phyloP scores from a whole-genome alignment of 2,888 invertebrate genomes.

The Drosophila quinaria region DNA sequence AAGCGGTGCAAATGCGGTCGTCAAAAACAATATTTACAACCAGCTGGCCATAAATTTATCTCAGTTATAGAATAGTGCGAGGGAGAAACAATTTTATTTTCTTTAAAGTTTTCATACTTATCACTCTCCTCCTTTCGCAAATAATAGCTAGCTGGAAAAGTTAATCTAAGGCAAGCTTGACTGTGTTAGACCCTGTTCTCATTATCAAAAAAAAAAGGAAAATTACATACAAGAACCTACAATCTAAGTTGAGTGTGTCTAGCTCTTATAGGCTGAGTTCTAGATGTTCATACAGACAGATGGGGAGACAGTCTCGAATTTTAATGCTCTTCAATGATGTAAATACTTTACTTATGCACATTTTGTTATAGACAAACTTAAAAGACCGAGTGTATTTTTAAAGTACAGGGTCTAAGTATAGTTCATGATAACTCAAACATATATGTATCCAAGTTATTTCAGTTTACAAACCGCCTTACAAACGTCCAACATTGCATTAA shows the following conservation, averaged over 20 bases:
- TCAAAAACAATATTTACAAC: constrained; percentile 15
- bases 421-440: not conserved
- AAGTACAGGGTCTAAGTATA: constrained; percentile 9
- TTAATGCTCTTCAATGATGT: too few species aligned
- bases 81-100: constrained; percentile 10
- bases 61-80: not conserved
- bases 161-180: not conserved
- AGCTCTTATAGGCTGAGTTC: too few species aligned
- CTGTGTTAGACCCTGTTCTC: not conserved
- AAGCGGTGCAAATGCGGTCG: constrained; percentile 31
- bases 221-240: too few species aligned
- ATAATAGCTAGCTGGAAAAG: constrained; percentile 15
- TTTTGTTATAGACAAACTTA: too few species aligned
- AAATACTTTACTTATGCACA: not conserved
- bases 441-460: constrained; percentile 16
- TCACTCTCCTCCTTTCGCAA: not conserved
- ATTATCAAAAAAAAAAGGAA: too few species aligned
- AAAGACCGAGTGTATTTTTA: not conserved
- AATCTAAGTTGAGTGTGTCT: too few species aligned
- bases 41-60: constrained; percentile 37
- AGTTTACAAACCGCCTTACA: constrained; percentile 39
- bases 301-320: too few species aligned
- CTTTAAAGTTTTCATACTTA: constrained; percentile 2
- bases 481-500: constrained; percentile 67
- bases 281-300: too few species aligned